phyloP scores from a whole-genome alignment of 2,113 vertebrate species.

The Prochilodus magdalenae region DNA sequence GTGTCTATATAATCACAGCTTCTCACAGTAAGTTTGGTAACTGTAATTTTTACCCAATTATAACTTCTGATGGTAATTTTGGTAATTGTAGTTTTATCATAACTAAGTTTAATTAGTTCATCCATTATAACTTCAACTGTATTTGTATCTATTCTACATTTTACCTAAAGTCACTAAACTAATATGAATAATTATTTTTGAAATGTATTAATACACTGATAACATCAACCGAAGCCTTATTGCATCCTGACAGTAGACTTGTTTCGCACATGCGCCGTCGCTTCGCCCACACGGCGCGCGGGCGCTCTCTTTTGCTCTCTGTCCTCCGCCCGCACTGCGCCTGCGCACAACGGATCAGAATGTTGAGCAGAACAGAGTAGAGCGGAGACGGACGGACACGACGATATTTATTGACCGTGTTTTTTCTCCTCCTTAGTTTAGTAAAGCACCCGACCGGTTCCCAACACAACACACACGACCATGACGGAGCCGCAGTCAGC shows the following conservation, averaged over 20 bases:
- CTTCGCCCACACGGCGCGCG: slow-evolving; percentile 33
- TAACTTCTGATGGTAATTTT: too few species aligned
- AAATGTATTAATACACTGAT: too few species aligned
- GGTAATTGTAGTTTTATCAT: too few species aligned
- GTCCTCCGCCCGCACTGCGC: slow-evolving; percentile 41
- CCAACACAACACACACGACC: slow-evolving; percentile 52
- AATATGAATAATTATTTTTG: too few species aligned
- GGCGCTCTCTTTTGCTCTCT: slow-evolving; percentile 5
- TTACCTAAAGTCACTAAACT: too few species aligned
- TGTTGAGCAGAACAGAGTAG: slow-evolving; percentile 58
- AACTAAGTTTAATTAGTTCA: too few species aligned
- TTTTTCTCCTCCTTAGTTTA: slow-evolving; percentile 25
- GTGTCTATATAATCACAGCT: too few species aligned
- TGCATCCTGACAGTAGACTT: neutral
- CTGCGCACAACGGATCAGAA: slow-evolving; percentile 58
- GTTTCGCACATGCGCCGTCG: slow-evolving; percentile 33
- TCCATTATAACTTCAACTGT: too few species aligned
- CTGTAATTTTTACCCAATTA: too few species aligned
- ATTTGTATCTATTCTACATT: too few species aligned
- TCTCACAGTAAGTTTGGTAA: too few species aligned
- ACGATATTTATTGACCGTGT: slow-evolving; percentile 54
- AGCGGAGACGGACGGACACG: slow-evolving; percentile 63
- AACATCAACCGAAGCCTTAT: too few species aligned
- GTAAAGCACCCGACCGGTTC: slow-evolving; percentile 48
- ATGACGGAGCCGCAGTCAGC: slow-evolving; percentile 98